Evolutionary conservation across 2,888 invertebrate species (phyloP).

Genomic region (Lottia scabra): DNA sequence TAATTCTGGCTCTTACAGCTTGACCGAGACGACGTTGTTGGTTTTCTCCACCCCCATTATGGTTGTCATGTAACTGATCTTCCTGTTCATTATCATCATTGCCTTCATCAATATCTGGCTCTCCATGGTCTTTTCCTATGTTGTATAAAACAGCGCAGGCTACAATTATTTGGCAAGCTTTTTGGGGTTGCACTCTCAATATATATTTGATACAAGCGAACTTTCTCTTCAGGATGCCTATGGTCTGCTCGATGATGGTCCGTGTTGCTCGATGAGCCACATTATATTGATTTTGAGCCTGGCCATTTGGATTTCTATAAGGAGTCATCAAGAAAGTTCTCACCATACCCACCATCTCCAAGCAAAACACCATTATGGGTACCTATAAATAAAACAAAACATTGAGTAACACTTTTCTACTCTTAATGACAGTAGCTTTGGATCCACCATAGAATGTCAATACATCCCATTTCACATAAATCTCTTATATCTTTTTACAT

Average conservation of each 20-base stretch:
- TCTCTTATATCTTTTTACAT: no score
- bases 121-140: slow-evolving; percentile 15
- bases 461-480: no score
- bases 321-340: slow-evolving; percentile 22
- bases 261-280: slow-evolving; percentile 11
- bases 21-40: not conserved
- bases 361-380: slow-evolving; percentile 14
- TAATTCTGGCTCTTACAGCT: not conserved
- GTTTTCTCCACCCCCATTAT: not conserved
- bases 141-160: slow-evolving; percentile 21
- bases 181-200: slow-evolving; percentile 9
- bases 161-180: not conserved
- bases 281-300: slow-evolving; percentile 16
- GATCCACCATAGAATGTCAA: no score
- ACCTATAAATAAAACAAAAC: slow-evolving; percentile 6
- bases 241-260: slow-evolving; percentile 24
- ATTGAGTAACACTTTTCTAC: not conserved
- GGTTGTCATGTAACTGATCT: no score
- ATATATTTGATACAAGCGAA: slow-evolving; percentile 13
- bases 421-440: no score
- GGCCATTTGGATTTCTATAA: not conserved
- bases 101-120: not conserved
- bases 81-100: not conserved
- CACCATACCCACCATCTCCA: slow-evolving; percentile 24
- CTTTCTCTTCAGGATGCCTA: slow-evolving; percentile 22